These are phyloP conservation scores for Desmodus rotundus DNA, from an alignment of 2,113 vertebrate species.

Conservation along the genomic window DNA sequence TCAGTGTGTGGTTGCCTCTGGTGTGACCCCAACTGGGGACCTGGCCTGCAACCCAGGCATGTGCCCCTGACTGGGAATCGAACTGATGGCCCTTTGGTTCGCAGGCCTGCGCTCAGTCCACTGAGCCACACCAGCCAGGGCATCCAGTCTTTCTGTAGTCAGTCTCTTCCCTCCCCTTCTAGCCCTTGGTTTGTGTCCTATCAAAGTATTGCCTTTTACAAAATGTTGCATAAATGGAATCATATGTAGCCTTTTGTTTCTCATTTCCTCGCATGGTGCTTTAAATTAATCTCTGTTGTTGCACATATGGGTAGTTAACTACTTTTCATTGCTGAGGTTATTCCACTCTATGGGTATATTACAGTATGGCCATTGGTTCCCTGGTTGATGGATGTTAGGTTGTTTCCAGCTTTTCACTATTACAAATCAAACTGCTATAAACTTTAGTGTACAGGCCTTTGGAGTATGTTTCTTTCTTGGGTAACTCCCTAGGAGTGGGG, in stretches of 20 bases:
- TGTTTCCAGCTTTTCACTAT: too few species aligned
- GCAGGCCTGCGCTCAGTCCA: too few species aligned
- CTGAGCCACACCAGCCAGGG: too few species aligned
- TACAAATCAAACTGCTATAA: too few species aligned
- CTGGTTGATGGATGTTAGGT: neutral
- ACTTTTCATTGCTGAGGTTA: neutral
- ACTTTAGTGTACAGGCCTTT: too few species aligned
- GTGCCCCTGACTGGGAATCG: too few species aligned
- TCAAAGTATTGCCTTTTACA: conserved; percentile 29
- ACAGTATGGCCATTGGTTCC: neutral
- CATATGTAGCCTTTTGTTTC: neutral
- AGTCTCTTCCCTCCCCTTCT: neutral
- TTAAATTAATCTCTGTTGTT: neutral
- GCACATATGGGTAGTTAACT: neutral
- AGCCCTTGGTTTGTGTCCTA: neutral
- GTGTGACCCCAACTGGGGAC: too few species aligned
- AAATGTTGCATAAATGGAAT: neutral
- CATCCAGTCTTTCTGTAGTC: neutral
- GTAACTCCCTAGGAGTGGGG: too few species aligned
- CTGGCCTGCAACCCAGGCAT: too few species aligned
- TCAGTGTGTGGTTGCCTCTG: too few species aligned
- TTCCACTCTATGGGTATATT: neutral
- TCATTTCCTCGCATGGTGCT: neutral
- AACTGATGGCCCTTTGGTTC: too few species aligned
- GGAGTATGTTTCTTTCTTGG: too few species aligned